phyloP scores from a whole-genome alignment of 2,888 invertebrate species.

The Abrostola tripartita region DNA sequence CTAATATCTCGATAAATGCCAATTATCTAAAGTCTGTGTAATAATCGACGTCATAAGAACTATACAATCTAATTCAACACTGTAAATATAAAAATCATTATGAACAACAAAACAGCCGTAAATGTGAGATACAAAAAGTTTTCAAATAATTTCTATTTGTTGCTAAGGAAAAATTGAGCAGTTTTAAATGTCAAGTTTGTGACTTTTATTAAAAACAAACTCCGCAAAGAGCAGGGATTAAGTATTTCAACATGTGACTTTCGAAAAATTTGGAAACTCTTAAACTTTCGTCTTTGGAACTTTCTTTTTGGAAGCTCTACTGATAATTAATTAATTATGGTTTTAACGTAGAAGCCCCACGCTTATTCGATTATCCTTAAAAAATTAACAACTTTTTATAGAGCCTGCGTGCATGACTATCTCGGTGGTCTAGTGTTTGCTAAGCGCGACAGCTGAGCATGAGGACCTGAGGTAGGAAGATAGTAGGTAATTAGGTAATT shows the following conservation, averaged over 20 bases:
- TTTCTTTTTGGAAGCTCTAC: slow-evolving; percentile 1
- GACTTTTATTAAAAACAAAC: not conserved
- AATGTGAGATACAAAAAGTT: not conserved
- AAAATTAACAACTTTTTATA: no score
- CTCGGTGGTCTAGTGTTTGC: no score
- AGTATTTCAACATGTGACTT: slow-evolving; percentile 6
- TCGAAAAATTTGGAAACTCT: not conserved
- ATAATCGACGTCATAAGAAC: no score
- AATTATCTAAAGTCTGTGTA: no score
- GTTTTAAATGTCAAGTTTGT: slow-evolving; percentile 4
- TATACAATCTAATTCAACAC: no score
- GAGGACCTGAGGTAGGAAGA: no score
- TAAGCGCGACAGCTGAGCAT: no score
- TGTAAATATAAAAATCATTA: not conserved
- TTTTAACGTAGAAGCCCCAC: no score
- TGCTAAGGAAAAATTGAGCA: not conserved
- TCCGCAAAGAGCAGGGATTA: not conserved
- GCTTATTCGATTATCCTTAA: no score
- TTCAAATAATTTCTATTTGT: not conserved
- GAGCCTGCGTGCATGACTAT: no score
- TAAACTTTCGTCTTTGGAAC: not conserved
- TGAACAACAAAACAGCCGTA: not conserved
- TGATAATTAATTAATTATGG: slow-evolving; percentile 9
- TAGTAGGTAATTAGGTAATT: no score
- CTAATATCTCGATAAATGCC: no score